Conservation (phyloP, 2,797 vertebrate species). For the Ispidina lecontei region DNA sequence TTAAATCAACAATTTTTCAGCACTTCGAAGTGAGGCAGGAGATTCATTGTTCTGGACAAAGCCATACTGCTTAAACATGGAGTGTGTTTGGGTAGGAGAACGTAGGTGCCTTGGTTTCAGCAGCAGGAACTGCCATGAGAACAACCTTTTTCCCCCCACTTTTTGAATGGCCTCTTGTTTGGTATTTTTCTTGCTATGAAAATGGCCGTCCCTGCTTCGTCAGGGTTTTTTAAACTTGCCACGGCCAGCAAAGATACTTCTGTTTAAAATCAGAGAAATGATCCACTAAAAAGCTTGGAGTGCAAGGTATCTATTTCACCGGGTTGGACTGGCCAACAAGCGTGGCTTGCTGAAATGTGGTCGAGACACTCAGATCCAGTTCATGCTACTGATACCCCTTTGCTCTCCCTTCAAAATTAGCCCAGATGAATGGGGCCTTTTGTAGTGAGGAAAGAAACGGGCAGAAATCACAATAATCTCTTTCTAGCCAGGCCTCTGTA, state of each 20-base stretch:
- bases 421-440: constrained; percentile 76
- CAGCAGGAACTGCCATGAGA: background rate
- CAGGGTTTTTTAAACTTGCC: background rate
- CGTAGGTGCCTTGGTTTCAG: accelerated
- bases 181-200: background rate
- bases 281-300: constrained; percentile 12
- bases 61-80: accelerated
- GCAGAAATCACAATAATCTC: constrained; percentile 72
- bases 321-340: background rate
- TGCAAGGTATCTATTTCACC: constrained; percentile 13
- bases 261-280: constrained; percentile 18
- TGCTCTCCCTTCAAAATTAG: constrained; percentile 59
- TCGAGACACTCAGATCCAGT: constrained; percentile 49
- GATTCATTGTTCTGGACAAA: background rate
- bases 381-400: constrained; percentile 62
- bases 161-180: constrained; percentile 48
- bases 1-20: background rate
- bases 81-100: background rate
- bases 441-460: constrained; percentile 68
- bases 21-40: background rate
- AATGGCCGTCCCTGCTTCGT: background rate
- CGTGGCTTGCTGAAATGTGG: background rate
- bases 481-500: constrained; percentile 71
- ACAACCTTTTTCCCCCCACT: background rate
- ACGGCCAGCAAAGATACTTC: constrained; percentile 23